A percentile compares a stretch with the other conserved stretches of the same genome.
phyloP scores from a whole-genome alignment of 2,797 vertebrate genomes.

The Synanceia verrucosa region DNA sequence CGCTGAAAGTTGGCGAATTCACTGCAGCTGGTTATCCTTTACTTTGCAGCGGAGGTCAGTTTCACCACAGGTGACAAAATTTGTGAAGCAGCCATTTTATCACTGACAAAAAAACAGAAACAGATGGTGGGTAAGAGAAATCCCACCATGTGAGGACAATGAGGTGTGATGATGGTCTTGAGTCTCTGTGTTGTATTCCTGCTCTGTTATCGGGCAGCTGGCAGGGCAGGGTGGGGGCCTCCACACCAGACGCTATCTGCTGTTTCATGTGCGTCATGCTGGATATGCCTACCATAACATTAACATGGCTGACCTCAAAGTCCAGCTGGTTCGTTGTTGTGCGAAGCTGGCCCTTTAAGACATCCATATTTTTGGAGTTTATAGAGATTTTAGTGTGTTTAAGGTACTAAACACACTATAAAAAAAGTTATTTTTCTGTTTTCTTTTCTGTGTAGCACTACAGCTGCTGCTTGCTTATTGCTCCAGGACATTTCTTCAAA shows the following conservation, averaged over 20 bases:
- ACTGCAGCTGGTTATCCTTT: not conserved
- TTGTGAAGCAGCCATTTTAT: slow-evolving; percentile 55
- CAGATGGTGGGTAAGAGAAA: not conserved
- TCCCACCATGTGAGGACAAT: not conserved
- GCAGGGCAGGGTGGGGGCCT: slow-evolving; percentile 64
- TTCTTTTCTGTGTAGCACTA: not conserved
- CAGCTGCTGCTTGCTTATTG: not conserved
- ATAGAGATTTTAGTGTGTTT: not conserved
- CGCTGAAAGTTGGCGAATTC: not conserved
- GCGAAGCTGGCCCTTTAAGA: too few relatives aligned
- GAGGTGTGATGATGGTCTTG: not conserved
- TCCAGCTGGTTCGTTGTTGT: not conserved
- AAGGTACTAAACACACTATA: too few relatives aligned
- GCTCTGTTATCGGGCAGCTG: slow-evolving; percentile 56
- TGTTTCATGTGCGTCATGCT: slow-evolving; percentile 20
- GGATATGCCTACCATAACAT: not conserved
- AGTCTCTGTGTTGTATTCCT: slow-evolving; percentile 21
- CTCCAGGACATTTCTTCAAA: not conserved
- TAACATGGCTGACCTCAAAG: not conserved
- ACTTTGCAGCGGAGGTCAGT: not conserved
- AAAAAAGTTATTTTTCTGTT: not conserved
- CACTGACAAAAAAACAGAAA: not conserved
- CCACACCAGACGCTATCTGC: slow-evolving; percentile 40
- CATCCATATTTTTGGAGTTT: not conserved
- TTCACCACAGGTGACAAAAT: not conserved